These are phyloP conservation scores for Aleadryas rufinucha DNA, from an alignment of 2,113 vertebrate species.

Conservation along the genomic window DNA sequence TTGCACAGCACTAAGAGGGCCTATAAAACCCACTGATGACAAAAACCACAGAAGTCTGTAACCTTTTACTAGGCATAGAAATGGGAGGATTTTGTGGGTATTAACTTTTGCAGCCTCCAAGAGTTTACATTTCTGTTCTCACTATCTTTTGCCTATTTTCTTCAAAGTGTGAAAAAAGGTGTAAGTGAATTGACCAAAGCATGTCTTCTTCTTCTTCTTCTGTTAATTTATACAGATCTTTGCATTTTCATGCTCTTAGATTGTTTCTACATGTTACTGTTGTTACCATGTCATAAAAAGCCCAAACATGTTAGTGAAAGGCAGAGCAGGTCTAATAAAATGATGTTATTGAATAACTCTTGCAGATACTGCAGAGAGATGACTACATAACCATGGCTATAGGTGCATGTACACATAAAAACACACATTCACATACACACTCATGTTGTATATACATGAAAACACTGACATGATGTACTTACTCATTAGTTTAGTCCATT, in stretches of 20 bases:
- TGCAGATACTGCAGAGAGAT: background rate
- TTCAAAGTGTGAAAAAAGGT: background rate
- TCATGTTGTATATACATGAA: background rate
- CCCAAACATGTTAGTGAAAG: background rate
- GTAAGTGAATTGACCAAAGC: background rate
- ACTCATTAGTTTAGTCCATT: background rate
- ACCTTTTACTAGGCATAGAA: background rate
- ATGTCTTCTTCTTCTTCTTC: background rate
- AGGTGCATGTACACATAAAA: background rate
- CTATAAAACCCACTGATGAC: background rate
- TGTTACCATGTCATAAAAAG: background rate
- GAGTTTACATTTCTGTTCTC: background rate
- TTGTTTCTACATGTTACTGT: background rate
- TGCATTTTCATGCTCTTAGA: background rate
- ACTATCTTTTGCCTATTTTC: background rate
- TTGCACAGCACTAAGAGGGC: background rate
- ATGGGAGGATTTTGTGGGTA: background rate
- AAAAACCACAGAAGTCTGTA: background rate
- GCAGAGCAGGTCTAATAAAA: background rate
- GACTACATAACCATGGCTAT: background rate
- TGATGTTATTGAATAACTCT: background rate
- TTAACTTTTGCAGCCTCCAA: background rate
- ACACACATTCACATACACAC: background rate
- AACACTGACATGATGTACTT: background rate
- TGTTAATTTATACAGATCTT: background rate